Evolutionary conservation across 2,113 vertebrate species (phyloP).

Genomic region (Odocoileus hemionus): DNA sequence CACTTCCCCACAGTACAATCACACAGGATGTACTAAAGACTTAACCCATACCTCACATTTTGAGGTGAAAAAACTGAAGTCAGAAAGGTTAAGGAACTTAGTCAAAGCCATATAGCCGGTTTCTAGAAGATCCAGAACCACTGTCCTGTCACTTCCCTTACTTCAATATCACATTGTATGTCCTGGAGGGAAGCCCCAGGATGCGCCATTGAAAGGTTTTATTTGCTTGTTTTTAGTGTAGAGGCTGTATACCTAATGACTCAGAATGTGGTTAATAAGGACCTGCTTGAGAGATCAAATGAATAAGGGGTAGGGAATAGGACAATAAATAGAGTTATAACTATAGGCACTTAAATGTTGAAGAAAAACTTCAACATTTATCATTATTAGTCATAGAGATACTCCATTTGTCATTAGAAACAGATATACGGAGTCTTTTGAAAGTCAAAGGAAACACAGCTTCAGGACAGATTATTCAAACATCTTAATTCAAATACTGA

Average conservation of each 20-base stretch:
- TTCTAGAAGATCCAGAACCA: not conserved
- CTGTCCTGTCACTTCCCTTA: not conserved
- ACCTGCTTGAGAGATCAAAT: slow-evolving; percentile 6
- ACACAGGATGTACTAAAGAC: not conserved
- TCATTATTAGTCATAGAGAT: slow-evolving; percentile 41
- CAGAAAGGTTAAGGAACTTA: not conserved
- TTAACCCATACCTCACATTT: not conserved
- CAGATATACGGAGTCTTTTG: not conserved
- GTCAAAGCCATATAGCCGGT: not conserved
- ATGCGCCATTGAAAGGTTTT: not conserved
- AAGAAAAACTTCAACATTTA: slow-evolving; percentile 28
- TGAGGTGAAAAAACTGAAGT: not conserved
- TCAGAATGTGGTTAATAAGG: slow-evolving; percentile 22
- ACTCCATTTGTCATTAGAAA: slow-evolving; percentile 34
- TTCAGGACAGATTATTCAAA: slow-evolving; percentile 39
- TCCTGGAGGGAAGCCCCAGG: not conserved
- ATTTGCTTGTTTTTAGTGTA: slow-evolving; percentile 30
- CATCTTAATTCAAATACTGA: not conserved
- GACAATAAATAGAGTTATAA: slow-evolving; percentile 9
- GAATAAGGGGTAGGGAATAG: not conserved
- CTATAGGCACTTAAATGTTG: not conserved
- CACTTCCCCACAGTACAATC: not conserved
- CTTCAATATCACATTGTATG: not conserved
- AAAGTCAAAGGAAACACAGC: not conserved
- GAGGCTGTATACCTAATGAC: not conserved